Base-by-base conservation (phyloP, 92 coral and sea anemone genomes). In the Parazoanthus swiftii region DNA sequence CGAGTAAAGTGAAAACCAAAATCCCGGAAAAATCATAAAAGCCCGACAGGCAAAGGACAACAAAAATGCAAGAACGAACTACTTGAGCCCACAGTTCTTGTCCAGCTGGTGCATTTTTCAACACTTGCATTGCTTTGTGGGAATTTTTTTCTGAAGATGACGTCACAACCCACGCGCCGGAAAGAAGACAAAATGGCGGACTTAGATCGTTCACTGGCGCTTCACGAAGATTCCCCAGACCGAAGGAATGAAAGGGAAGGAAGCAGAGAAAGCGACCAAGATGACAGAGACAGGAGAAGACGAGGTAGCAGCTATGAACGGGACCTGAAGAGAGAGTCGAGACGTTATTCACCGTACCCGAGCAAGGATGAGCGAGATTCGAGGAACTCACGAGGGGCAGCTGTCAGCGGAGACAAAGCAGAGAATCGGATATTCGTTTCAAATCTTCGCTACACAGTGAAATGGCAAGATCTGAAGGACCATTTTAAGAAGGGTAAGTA, bases 391-490 rank as follows among this genome's bases (percentile, higher is more conserved):
- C 80, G 92, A 20, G 84, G 75, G 54, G 46, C 77, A 23, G 56
- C 76, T 68, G 91, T 91, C 2, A 70, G 92, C 54, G 86, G 93
- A 29, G 91, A 92, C 70, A 81, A 74, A 46, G 92, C 88, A 68
- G 99, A 96, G n/a, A 86, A 89, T 67, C 94, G 98, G 4, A 91
- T 96, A 70, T 96, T 93, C 89, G 95, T 95, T 29, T 91, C 95
- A 48, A 96, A 96, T 82, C 93, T 96, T 21, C 97, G 98, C 54
- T 96, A 92, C 86, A 81, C 91, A 8, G 88, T 93, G 7, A 96
- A 94, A 29, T 96, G 99, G 99, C 99, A 96, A 85, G 98, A 95
- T 74, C 86, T 96, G 71, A 96, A 96, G 81, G 99, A 96, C 88
- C 90, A 86, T 68, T 93, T 96, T 92, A 96, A 96, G 85, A 95